phyloP scores from a whole-genome alignment of 2,888 invertebrate species.

The Rugalucina vietnamica region DNA sequence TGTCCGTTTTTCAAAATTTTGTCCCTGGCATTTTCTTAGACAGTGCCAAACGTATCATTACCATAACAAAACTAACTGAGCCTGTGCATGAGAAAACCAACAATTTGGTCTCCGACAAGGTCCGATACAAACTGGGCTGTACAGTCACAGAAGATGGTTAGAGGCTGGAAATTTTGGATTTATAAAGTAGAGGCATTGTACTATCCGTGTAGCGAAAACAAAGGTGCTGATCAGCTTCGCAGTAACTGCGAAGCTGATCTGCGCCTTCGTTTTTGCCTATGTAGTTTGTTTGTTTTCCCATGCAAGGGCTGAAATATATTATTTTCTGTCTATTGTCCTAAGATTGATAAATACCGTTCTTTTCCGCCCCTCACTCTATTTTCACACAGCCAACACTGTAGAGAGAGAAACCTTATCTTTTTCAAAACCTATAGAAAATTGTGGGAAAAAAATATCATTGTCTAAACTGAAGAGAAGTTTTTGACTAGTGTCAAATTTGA shows the following conservation, averaged over 20 bases:
- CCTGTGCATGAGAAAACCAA: no score
- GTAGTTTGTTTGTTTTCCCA: no score
- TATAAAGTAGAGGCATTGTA: no score
- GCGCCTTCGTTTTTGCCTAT: no score
- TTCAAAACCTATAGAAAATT: conserved; percentile 47
- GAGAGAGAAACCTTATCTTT: conserved; percentile 55
- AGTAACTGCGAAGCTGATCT: no score
- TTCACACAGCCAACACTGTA: conserved; percentile 51
- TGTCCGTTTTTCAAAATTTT: background rate
- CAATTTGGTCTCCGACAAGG: no score
- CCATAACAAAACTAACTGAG: conserved; percentile 58
- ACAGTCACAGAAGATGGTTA: no score
- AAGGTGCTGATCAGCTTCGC: no score
- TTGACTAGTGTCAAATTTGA: conserved; percentile 53
- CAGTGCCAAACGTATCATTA: conserved; percentile 50
- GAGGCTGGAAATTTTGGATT: no score
- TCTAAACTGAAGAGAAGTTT: conserved; percentile 59
- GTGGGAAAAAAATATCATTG: conserved; percentile 60
- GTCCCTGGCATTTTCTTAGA: background rate
- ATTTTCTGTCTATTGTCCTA: conserved; percentile 56
- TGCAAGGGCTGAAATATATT: no score
- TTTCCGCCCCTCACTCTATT: conserved; percentile 50
- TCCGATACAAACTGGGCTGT: no score
- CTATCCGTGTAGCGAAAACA: no score
- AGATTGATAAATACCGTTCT: conserved; percentile 58